These are phyloP conservation scores for Ormyrus labotus DNA, from an alignment of 2,888 invertebrate species.

Conservation along the genomic window DNA sequence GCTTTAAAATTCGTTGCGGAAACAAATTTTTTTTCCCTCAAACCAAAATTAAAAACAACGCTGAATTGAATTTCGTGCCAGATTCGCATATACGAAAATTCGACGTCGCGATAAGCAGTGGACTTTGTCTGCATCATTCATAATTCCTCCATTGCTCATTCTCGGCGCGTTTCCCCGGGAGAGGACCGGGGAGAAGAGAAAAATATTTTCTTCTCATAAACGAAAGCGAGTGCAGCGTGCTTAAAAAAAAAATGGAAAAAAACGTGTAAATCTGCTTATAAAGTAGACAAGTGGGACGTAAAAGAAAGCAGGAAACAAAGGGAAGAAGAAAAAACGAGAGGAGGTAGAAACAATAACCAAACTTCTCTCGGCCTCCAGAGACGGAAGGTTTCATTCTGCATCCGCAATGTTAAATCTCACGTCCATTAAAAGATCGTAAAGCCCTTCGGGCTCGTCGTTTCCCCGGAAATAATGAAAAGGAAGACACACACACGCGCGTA, in stretches of 20 bases:
- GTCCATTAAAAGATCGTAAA: slow-evolving; percentile 69
- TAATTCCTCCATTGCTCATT: background rate
- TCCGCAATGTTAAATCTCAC: slow-evolving; percentile 63
- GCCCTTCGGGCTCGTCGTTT: slow-evolving; percentile 49
- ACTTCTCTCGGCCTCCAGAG: background rate
- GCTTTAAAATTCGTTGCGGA: background rate
- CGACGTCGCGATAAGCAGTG: background rate
- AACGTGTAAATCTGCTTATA: slow-evolving; percentile 40
- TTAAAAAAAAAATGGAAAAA: background rate
- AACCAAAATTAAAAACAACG: background rate
- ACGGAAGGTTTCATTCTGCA: slow-evolving; percentile 36
- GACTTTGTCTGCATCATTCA: slow-evolving; percentile 6
- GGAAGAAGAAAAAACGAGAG: background rate
- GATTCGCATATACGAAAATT: slow-evolving; percentile 2
- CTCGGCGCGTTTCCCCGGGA: background rate
- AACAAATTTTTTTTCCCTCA: background rate
- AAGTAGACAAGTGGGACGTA: slow-evolving; percentile 24
- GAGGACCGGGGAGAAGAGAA: background rate
- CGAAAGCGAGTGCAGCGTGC: background rate
- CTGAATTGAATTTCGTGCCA: background rate
- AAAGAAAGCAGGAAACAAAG: background rate
- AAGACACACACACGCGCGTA: background rate
- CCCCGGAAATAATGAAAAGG: slow-evolving; percentile 57
- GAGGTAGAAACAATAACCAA: slow-evolving; percentile 43
- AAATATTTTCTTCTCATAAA: background rate